Base-by-base conservation (phyloP, 2,797 vertebrate species). In the Pteropus rufus region DNA sequence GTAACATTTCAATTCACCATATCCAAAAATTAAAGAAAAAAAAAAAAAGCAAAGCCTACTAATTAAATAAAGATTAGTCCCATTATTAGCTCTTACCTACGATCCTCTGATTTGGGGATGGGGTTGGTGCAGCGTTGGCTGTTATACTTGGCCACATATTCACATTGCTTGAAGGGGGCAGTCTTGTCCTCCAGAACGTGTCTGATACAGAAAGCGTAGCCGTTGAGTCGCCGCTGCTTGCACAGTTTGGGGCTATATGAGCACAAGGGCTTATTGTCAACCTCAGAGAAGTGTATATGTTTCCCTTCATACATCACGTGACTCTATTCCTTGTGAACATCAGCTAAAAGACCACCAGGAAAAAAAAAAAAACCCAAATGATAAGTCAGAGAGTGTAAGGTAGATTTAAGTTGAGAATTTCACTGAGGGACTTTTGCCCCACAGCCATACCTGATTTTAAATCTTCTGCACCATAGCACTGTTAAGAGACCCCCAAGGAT, bases 251-350 rank as follows among this genome's bases (percentile, higher is more conserved):
- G 99, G 99, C 99, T 99, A 98, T 99, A 99, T 4, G 99, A 99
- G 99, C 99, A 99, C 99, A 99, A 99, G 98, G 99, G 99, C 99
- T 99, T 99, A 99, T 99, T 99, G 99, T 99, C 99, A 99, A 99
- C 99, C 99, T 99, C 99, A 98, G 99, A 99, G 99, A 99, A 99
- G 99, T 99, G 99, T 99, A 99, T 99, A 99, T 99, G 99, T 99
- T 99, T 99, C 99, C 99, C 99, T 99, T 99, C 99, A 99, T 99
- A 99, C 99, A 99, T 99, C 99, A 99, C 99, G 99, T 99, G 99
- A 99, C 99, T 99, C 99, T 99, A 99, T 99, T 99, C 99, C 99
- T 99, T 99, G 99, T 99, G 99, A 99, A 99, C 99, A 99, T 99
- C 99, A 99, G 99, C 99, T 99, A 99, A 99, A 98, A 98, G 98